Evolutionary conservation across 2,113 vertebrate genomes (phyloP).

Genomic region (Irena cyanogastra): DNA sequence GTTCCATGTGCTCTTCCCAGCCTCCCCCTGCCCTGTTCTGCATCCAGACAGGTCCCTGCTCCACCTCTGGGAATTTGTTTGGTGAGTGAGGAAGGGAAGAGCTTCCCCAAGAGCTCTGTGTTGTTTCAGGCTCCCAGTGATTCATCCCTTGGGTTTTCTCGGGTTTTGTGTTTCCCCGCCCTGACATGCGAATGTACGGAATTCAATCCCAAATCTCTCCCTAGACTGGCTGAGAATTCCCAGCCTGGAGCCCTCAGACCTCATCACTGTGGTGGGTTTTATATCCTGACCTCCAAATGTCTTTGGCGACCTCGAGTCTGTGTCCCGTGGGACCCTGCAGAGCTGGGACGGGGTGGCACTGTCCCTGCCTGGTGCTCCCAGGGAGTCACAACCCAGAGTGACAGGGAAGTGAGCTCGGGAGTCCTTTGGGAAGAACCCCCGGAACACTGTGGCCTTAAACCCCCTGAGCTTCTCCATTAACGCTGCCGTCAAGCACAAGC

Average conservation of each 20-base stretch:
- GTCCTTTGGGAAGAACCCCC: not conserved
- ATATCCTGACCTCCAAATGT: not conserved
- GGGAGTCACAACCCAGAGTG: not conserved
- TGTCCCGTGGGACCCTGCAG: not conserved
- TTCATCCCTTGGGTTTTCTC: not conserved
- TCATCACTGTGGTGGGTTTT: constrained; percentile 50
- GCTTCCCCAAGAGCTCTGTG: not conserved
- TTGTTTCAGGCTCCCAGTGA: not conserved
- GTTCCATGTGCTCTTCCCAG: not conserved
- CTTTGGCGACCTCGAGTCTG: not conserved
- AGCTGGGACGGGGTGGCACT: not conserved
- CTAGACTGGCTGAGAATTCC: not conserved
- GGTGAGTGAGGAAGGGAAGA: not conserved
- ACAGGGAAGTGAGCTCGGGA: not conserved
- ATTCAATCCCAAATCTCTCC: constrained; percentile 21
- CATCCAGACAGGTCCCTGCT: not conserved
- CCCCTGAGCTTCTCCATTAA: not conserved
- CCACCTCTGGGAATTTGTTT: not conserved
- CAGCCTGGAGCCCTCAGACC: constrained; percentile 40
- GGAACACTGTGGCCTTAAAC: constrained; percentile 9
- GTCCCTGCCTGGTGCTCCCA: not conserved
- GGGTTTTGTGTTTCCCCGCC: not conserved
- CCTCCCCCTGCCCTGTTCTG: not conserved
- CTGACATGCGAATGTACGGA: constrained; percentile 11
- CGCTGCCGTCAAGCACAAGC: constrained; percentile 28